These are phyloP conservation scores for Pandemis heparana DNA, from an alignment of 2,888 invertebrate genomes.

Conservation along the genomic window DNA sequence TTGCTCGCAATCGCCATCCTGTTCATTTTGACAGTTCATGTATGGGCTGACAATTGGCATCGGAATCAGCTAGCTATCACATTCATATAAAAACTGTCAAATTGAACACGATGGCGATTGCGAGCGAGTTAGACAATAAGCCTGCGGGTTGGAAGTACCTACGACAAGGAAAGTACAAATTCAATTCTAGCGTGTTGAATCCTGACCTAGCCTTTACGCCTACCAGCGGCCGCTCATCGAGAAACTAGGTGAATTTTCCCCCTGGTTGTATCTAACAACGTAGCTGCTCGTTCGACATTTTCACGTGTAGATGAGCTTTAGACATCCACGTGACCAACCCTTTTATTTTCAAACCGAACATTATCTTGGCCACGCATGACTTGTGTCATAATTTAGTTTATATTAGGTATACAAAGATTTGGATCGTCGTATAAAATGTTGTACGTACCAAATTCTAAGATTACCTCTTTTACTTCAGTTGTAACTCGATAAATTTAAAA, in stretches of 20 bases:
- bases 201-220: slow-evolving; percentile 14
- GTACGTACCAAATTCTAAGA: too few relatives aligned
- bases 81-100: too few relatives aligned
- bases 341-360: slow-evolving; percentile 40
- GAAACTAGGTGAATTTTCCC: slow-evolving; percentile 38
- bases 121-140: too few relatives aligned
- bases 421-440: not conserved
- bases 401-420: not conserved
- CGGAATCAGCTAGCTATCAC: too few relatives aligned
- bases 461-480: too few relatives aligned
- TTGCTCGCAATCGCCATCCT: too few relatives aligned
- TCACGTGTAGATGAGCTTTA: slow-evolving; percentile 38
- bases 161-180: not conserved
- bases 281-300: slow-evolving; percentile 36
- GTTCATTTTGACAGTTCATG: too few relatives aligned
- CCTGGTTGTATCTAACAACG: slow-evolving; percentile 25
- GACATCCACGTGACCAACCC: slow-evolving; percentile 36
- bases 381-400: slow-evolving; percentile 22
- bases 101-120: too few relatives aligned
- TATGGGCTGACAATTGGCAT: too few relatives aligned
- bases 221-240: slow-evolving; percentile 13
- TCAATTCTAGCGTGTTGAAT: not conserved
- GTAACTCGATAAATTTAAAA: too few relatives aligned
- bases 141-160: too few relatives aligned
- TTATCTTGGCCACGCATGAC: slow-evolving; percentile 28